Base-by-base conservation (phyloP, 1,140 invertebrate genomes). In the Alviniconcha marisindica region DNA sequence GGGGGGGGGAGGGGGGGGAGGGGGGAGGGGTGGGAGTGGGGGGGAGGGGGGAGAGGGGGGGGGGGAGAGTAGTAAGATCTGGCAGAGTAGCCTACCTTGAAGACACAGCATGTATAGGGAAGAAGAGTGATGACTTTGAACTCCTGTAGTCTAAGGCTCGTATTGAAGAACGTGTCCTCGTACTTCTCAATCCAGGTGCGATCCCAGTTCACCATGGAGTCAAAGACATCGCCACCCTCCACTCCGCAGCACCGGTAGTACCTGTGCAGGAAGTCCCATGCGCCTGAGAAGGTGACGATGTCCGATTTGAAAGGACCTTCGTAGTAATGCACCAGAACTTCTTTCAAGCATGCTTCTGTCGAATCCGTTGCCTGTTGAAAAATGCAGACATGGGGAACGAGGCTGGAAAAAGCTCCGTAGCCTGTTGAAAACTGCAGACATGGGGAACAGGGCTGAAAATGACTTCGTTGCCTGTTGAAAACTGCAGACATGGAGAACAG, bases 141-240 rank as follows among this genome's bases (percentile, higher is more conserved):
- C 63, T 66, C 63, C 28, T 66, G n/a, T 31, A 66, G 63, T 5
- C 33, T 28, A 18, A 33, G 24, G 3, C 2, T 0, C 14, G 63
- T 66, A 5, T 66, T 33, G 63, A 66, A 66, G 63, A 66, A 66
- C 7, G 63, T n/a, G 63, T 66, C 63, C 3, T 33, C n/a, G 63
- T 66, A 66, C 5, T 33, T 31, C 63, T 66, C 63, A 7, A 66
- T 24, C 63, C 63, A 66, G 4, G 63, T 66, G 7, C 63, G n/a
- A 28, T 66, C 31, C 63, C 63, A 66, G 63, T 66, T 66, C n/a
- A 66, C 63, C 63, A 66, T 66, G 63, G 63, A 33, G 28, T 66
- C 33, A 31, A 66, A 66, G 24, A 33, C 63, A n/a, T 66, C 10
- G 15, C 14, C 56, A 10, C 24, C 3, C 4, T 60, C 63, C 7